Conservation (phyloP, 2,113 vertebrate species). For the Planiliza haematocheilus region DNA sequence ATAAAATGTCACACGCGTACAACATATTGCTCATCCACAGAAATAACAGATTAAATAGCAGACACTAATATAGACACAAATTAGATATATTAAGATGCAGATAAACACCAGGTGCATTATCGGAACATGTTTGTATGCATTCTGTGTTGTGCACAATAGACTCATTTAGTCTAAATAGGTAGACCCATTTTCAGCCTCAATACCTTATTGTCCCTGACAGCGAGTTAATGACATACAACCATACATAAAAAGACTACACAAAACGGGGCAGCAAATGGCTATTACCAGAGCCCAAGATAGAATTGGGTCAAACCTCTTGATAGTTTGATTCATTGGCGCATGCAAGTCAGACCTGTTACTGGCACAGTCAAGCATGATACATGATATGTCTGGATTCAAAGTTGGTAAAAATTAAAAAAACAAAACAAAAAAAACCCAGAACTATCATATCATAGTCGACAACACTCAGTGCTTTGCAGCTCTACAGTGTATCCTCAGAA, state of each 20-base stretch:
- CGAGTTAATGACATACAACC: conserved; percentile 44
- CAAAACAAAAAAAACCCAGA: too few relatives aligned
- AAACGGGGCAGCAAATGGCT: conserved; percentile 21
- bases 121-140: neutral
- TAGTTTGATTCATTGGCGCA: conserved; percentile 16
- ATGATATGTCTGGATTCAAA: neutral
- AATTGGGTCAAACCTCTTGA: conserved; percentile 46
- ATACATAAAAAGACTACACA: conserved; percentile 40
- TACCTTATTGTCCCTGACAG: conserved; percentile 40
- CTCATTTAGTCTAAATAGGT: conserved; percentile 36
- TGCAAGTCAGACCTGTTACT: neutral
- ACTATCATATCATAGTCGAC: too few relatives aligned
- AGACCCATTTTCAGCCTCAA: conserved; percentile 33
- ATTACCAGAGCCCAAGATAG: neutral
- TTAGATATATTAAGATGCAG: neutral
- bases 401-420: too few relatives aligned
- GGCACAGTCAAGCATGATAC: neutral
- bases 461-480: neutral
- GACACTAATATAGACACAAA: neutral
- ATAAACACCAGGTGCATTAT: conserved; percentile 1
- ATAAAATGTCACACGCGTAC: conserved; percentile 51
- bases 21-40: conserved; percentile 16
- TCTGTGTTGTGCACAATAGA: neutral
- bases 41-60: neutral
- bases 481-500: neutral